A percentile compares a stretch with the other conserved stretches of the same genome.
phyloP scores from a whole-genome alignment of 2,797 vertebrate species.

The Gobio occitaniae region DNA sequence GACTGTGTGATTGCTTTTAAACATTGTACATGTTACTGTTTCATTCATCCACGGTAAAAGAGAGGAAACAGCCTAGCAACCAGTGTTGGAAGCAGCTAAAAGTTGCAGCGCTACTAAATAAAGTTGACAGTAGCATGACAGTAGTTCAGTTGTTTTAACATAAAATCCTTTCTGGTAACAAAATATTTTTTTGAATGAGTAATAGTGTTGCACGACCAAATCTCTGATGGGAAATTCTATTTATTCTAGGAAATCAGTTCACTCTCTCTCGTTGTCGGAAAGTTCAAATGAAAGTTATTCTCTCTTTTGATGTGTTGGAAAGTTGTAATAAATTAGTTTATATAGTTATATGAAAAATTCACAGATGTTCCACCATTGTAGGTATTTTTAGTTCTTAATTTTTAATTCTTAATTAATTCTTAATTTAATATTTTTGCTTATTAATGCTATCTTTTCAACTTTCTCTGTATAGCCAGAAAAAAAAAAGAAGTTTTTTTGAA shows the following conservation, averaged over 20 bases:
- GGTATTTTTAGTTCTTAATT: no score
- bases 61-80: no score
- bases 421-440: no score
- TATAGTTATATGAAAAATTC: neutral
- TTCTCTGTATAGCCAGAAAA: no score
- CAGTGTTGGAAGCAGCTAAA: neutral
- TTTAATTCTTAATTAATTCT: no score
- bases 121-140: neutral
- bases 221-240: neutral
- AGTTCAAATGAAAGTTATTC: no score
- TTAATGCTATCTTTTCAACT: no score
- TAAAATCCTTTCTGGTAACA: neutral
- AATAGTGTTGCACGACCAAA: neutral
- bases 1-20: slow-evolving; percentile 16
- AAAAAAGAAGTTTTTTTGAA: no score
- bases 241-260: neutral
- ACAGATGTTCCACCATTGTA: neutral
- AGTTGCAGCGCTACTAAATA: no score
- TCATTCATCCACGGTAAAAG: neutral
- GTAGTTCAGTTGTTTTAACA: neutral
- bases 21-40: neutral
- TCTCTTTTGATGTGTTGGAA: no score
- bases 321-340: neutral
- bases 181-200: neutral
- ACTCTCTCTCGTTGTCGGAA: neutral